Evolutionary conservation across 2,888 invertebrate genomes (phyloP).

Genomic region (Harpagoxenus sublaevis): DNA sequence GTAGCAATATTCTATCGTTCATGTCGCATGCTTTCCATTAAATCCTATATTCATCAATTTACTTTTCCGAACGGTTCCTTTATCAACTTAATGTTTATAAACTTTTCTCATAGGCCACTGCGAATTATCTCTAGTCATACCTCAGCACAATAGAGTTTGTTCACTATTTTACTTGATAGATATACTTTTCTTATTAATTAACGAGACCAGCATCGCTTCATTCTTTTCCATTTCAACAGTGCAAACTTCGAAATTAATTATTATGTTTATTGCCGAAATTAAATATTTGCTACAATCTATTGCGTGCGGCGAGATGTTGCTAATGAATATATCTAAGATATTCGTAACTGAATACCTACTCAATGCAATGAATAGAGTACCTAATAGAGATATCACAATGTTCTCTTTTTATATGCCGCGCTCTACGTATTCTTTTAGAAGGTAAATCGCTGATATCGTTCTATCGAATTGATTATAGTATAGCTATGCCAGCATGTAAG

Average conservation of each 20-base stretch:
- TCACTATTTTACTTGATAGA: slow-evolving; percentile 1
- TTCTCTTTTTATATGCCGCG: neutral
- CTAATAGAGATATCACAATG: neutral
- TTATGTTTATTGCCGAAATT: neutral
- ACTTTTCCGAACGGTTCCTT: slow-evolving; percentile 11
- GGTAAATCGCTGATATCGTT: neutral
- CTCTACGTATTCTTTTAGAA: neutral
- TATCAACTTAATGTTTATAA: neutral
- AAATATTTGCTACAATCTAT: neutral
- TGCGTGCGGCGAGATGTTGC: neutral
- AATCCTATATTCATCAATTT: slow-evolving; percentile 44
- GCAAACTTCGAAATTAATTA: neutral
- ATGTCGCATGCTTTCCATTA: neutral
- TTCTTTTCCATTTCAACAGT: neutral
- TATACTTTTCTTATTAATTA: slow-evolving; percentile 34
- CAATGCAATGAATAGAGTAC: neutral
- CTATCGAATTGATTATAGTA: slow-evolving; percentile 45
- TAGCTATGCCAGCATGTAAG: slow-evolving; percentile 66
- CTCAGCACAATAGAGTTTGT: neutral
- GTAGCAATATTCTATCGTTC: neutral
- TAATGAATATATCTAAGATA: neutral
- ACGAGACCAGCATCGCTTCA: neutral
- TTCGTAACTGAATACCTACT: neutral
- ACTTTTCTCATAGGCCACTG: slow-evolving; percentile 9
- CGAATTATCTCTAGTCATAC: slow-evolving; percentile 6